Conservation (phyloP, 2,113 vertebrate genomes). For the Mustela nigripes region DNA sequence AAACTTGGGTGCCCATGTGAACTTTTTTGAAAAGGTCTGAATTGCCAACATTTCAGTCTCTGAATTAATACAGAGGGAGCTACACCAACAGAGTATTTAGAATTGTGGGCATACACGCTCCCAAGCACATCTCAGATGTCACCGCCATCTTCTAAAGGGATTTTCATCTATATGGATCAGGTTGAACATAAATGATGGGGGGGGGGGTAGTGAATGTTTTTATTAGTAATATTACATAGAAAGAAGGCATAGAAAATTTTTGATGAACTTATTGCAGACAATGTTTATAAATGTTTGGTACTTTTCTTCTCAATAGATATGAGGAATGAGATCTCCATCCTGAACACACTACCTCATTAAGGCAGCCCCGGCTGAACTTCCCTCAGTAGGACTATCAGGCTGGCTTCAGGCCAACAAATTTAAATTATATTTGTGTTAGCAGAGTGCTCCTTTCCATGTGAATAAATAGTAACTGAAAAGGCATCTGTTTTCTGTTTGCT, state of each 20-base stretch:
- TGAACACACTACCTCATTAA: background rate
- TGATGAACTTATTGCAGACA: background rate
- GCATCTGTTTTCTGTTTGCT: slow-evolving; percentile 34
- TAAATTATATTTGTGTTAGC: slow-evolving; percentile 59
- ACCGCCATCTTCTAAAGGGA: background rate
- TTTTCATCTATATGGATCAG: background rate
- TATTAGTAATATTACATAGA: background rate
- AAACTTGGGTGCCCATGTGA: background rate
- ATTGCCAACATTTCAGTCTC: background rate
- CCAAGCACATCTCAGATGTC: background rate
- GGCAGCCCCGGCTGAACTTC: background rate
- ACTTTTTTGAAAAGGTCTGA: background rate
- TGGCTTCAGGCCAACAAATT: background rate
- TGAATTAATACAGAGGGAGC: background rate
- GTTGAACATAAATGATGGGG: background rate
- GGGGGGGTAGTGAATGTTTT: background rate
- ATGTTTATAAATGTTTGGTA: background rate
- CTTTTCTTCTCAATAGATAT: slow-evolving; percentile 3
- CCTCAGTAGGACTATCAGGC: background rate
- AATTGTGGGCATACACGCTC: background rate
- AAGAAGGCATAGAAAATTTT: background rate
- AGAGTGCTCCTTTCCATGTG: slow-evolving; percentile 3
- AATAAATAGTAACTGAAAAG: slow-evolving; percentile 39
- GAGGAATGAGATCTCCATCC: background rate
- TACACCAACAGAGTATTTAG: background rate